Evolutionary conservation across 2,113 vertebrate genomes (phyloP).

Genomic region (Thryonomys swinderianus): DNA sequence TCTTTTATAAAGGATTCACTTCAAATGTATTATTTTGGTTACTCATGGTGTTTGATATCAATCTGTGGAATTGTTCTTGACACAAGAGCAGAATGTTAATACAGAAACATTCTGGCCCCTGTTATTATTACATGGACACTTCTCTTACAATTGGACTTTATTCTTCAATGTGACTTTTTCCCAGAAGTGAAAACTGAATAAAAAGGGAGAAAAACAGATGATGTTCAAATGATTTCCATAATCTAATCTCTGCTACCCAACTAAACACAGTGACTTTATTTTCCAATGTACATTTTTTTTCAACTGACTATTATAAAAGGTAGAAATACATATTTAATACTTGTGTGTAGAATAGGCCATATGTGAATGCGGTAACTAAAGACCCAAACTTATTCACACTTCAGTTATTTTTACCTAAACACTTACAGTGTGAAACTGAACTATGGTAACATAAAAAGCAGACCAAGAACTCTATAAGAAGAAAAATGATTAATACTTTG

Average conservation of each 20-base stretch:
- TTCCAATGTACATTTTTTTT: background rate
- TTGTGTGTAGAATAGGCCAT: background rate
- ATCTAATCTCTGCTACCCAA: background rate
- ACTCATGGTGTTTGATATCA: background rate
- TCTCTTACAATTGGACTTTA: background rate
- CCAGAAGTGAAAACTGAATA: background rate
- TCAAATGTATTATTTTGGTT: conserved; percentile 25
- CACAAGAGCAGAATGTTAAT: background rate
- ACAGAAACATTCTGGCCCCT: background rate
- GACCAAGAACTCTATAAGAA: background rate
- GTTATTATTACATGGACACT: background rate
- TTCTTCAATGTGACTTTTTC: background rate
- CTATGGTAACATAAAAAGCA: background rate
- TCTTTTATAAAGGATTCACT: conserved; percentile 7
- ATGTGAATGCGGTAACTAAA: background rate
- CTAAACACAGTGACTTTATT: background rate
- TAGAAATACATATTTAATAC: conserved; percentile 11
- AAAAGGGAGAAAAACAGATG: background rate
- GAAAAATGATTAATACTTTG: background rate
- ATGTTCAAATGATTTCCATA: background rate
- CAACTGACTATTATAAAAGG: conserved; percentile 29
- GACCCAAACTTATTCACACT: background rate
- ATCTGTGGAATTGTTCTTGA: background rate
- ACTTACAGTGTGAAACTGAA: background rate
- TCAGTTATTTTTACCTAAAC: background rate